Evolutionary conservation across 2,797 vertebrate genomes (phyloP).

Genomic region (Nannoperca australis): DNA sequence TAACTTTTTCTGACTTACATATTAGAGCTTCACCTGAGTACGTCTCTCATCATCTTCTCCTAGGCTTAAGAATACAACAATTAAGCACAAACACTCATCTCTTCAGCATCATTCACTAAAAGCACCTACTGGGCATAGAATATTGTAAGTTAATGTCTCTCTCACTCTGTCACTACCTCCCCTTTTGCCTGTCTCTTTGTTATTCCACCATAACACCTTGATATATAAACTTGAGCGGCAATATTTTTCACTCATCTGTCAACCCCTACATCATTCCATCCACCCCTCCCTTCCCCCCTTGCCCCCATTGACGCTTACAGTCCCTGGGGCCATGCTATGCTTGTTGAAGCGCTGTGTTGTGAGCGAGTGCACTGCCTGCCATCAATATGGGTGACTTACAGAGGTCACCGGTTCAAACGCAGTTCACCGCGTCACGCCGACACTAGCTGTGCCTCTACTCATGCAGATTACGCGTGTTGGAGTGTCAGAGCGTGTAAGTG

Average conservation of each 20-base stretch:
- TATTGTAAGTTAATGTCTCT: neutral
- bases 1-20: neutral
- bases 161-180: neutral
- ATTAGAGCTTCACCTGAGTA: neutral
- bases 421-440: slow-evolving; percentile 77
- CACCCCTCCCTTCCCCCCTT: neutral
- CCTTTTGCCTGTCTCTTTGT: slow-evolving; percentile 24
- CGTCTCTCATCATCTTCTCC: neutral
- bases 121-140: neutral
- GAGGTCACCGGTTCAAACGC: slow-evolving; percentile 86
- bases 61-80: neutral
- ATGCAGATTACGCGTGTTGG: slow-evolving; percentile 25
- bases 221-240: slow-evolving; percentile 54
- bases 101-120: slow-evolving; percentile 18
- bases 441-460: slow-evolving; percentile 51
- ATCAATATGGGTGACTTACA: slow-evolving; percentile 88
- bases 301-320: slow-evolving; percentile 48
- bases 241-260: slow-evolving; percentile 42
- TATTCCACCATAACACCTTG: slow-evolving; percentile 51
- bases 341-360: slow-evolving; percentile 74
- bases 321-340: slow-evolving; percentile 76
- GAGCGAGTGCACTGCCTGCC: slow-evolving; percentile 69
- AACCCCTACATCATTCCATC: slow-evolving; percentile 7
- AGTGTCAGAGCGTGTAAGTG: slow-evolving; percentile 40
- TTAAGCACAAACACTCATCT: neutral